Percentiles rank a stretch among this genome's conserved stretches.
These are phyloP conservation scores for Autographa pulchrina DNA, from an alignment of 2,888 invertebrate species.

Conservation along the genomic window DNA sequence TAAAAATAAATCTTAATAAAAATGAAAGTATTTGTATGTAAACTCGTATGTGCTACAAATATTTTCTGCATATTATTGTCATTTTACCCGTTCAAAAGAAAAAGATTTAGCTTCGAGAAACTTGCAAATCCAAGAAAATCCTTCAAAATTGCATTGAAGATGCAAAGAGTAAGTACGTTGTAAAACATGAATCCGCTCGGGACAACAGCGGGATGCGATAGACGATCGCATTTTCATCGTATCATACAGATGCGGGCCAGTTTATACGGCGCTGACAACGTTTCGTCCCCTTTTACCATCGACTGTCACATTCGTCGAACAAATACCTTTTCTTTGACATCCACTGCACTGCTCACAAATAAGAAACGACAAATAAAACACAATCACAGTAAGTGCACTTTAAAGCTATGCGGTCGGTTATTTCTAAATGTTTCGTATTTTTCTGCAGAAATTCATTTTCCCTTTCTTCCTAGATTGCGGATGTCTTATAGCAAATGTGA, in stretches of 20 bases:
- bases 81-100: conserved; percentile 2
- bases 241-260: conserved; percentile 38
- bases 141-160: conserved; percentile 56
- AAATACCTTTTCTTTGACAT: conserved; percentile 57
- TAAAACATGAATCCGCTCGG: conserved; percentile 52
- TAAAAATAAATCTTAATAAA: neutral
- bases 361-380: conserved; percentile 68
- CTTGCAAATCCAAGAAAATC: conserved; percentile 48
- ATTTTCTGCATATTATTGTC: neutral
- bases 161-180: conserved; percentile 51
- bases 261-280: conserved; percentile 34
- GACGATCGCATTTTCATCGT: conserved; percentile 44
- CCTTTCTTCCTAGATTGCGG: conserved; percentile 54
- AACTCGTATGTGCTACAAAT: neutral
- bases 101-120: conserved; percentile 19
- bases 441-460: conserved; percentile 58
- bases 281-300: conserved; percentile 37
- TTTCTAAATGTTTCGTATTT: conserved; percentile 66
- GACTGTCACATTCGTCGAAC: conserved; percentile 34
- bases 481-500: conserved; percentile 51
- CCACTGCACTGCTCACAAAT: conserved; percentile 60
- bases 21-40: neutral
- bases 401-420: conserved; percentile 65
- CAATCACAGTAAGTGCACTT: conserved; percentile 77
- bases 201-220: conserved; percentile 44